Evolutionary conservation across 2,888 invertebrate genomes (phyloP).

Genomic region (Phorcus lineatus): DNA sequence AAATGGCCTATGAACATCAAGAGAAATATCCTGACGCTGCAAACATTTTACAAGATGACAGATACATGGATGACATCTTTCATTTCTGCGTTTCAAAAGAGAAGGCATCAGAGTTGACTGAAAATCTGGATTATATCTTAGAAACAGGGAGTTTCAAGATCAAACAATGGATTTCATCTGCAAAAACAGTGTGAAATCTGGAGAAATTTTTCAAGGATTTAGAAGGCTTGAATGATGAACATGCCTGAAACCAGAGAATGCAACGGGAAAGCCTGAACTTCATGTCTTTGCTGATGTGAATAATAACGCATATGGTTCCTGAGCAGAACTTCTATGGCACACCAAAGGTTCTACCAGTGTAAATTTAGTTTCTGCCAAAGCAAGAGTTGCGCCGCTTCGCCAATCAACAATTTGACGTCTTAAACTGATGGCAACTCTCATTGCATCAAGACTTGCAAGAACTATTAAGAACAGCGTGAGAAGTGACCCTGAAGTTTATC

Average conservation of each 20-base stretch:
- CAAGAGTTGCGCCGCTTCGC: constrained; percentile 17
- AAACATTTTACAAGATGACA: constrained; percentile 19
- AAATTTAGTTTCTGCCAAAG: constrained; percentile 3
- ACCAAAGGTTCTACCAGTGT: neutral
- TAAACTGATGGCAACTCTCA: constrained; percentile 19
- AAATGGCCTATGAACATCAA: constrained; percentile 10
- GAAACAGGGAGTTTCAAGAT: constrained; percentile 26
- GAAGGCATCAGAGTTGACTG: constrained; percentile 9
- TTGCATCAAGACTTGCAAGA: constrained; percentile 15
- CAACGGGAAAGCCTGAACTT: neutral
- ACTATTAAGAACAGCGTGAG: neutral
- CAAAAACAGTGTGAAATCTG: neutral
- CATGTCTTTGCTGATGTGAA: constrained; percentile 16
- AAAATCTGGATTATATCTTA: constrained; percentile 11
- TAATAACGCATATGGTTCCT: neutral
- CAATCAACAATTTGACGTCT: constrained; percentile 20
- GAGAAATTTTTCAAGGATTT: neutral
- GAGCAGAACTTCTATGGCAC: neutral
- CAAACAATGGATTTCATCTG: constrained; percentile 18
- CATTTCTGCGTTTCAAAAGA: constrained; percentile 12
- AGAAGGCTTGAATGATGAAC: neutral
- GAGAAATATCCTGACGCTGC: constrained; percentile 20
- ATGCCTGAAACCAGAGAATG: constrained; percentile 8
- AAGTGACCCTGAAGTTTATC: neutral
- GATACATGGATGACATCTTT: constrained; percentile 32